Evolutionary conservation across 2,113 vertebrate species (phyloP).

Genomic region (Crotalus helleri): DNA sequence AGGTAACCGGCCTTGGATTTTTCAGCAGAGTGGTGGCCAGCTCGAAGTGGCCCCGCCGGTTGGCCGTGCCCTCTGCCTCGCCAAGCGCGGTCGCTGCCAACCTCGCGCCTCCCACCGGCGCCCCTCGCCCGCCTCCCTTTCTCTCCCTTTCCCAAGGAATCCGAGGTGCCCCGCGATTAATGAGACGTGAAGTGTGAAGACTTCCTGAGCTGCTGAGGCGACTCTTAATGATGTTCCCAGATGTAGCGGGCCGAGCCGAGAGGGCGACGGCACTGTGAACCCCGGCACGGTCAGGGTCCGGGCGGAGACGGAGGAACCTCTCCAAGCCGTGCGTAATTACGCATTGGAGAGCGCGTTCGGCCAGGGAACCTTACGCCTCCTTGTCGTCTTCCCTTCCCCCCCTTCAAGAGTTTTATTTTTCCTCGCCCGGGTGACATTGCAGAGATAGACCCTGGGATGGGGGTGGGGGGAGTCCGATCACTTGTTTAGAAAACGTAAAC

Average conservation of each 20-base stretch:
- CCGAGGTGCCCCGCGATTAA: conserved; percentile 85
- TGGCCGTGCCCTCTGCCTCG: not conserved
- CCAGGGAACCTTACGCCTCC: not conserved
- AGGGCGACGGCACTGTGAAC: conserved; percentile 29
- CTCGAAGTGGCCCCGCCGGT: not conserved
- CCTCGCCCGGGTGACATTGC: conserved; percentile 58
- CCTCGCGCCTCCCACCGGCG: not conserved
- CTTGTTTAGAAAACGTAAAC: conserved; percentile 60
- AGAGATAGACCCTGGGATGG: conserved; percentile 40
- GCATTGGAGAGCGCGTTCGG: not conserved
- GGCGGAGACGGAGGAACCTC: not conserved
- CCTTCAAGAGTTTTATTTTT: conserved; percentile 1
- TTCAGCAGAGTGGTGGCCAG: not conserved
- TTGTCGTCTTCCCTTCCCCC: not conserved
- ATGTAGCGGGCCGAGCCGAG: conserved; percentile 73
- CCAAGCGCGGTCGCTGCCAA: not conserved
- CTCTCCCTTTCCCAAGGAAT: conserved; percentile 82
- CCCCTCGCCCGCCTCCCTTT: not conserved
- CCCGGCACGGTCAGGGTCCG: not conserved
- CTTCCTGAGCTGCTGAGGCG: conserved; percentile 82
- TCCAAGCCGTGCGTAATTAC: conserved; percentile 25
- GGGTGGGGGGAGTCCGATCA: conserved; percentile 47
- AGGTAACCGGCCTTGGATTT: not conserved
- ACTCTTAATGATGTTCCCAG: conserved; percentile 87
- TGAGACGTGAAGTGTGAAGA: conserved; percentile 99